Percentiles rank a stretch among this genome's conserved stretches.
Conservation (phyloP, 2,113 vertebrate species). For the Riparia riparia region DNA sequence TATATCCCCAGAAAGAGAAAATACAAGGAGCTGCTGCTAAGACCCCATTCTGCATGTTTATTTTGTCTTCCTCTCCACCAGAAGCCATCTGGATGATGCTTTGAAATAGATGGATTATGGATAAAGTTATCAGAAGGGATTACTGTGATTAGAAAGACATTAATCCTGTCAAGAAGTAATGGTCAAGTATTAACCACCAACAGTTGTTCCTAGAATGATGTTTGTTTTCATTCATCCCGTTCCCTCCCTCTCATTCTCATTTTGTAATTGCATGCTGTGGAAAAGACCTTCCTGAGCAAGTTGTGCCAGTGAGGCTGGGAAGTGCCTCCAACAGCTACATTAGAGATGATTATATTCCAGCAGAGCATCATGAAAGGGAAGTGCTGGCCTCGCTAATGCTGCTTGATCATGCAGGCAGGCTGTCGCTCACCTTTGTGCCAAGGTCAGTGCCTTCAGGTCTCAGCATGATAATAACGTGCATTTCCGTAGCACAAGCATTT, state of each 20-base stretch:
- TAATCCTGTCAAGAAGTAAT: constrained; percentile 74
- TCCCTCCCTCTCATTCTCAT: constrained; percentile 41
- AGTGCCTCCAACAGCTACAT: constrained; percentile 41
- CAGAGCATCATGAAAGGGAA: constrained; percentile 11
- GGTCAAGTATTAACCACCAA: constrained; percentile 72
- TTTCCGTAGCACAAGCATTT: neutral
- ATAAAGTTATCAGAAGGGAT: constrained; percentile 77
- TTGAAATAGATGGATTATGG: constrained; percentile 72
- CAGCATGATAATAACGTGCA: neutral
- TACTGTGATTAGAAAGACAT: constrained; percentile 73
- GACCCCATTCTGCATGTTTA: constrained; percentile 54
- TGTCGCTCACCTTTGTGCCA: neutral
- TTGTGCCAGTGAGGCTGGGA: constrained; percentile 15
- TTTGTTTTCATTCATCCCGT: constrained; percentile 48
- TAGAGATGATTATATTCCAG: constrained; percentile 50
- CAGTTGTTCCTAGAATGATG: constrained; percentile 61
- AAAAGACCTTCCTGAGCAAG: constrained; percentile 48
- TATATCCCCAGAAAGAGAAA: neutral
- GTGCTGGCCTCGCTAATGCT: constrained; percentile 34
- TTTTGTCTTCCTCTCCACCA: constrained; percentile 56
- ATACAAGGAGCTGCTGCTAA: constrained; percentile 33
- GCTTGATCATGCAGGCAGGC: neutral
- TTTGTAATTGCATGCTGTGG: constrained; percentile 54
- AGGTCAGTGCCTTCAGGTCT: constrained; percentile 29
- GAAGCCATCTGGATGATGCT: constrained; percentile 73